These are phyloP conservation scores for Leptogaster cylindrica DNA, from an alignment of 2,888 invertebrate species.

Conservation along the genomic window DNA sequence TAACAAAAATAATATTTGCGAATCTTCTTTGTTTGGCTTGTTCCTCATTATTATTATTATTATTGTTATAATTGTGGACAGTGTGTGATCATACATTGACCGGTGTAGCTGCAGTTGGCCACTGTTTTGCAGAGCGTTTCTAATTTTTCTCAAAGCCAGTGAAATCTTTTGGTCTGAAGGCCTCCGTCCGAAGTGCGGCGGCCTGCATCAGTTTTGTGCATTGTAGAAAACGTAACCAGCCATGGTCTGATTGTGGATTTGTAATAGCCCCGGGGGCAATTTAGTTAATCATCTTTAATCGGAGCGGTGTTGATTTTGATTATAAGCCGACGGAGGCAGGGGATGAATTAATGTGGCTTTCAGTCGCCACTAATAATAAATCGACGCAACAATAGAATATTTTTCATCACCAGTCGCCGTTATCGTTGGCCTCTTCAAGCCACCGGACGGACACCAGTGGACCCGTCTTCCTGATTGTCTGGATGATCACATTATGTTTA, in stretches of 20 bases:
- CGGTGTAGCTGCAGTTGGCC: background rate
- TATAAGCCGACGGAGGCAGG: slow-evolving; percentile 9
- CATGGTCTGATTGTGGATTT: slow-evolving; percentile 35
- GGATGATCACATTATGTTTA: slow-evolving; percentile 26
- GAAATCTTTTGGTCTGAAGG: background rate
- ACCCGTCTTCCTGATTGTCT: slow-evolving; percentile 17
- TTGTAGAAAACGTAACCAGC: slow-evolving; percentile 20
- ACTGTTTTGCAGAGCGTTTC: slow-evolving; percentile 3
- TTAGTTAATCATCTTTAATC: slow-evolving; percentile 34
- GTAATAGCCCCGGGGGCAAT: slow-evolving; percentile 25
- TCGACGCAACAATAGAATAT: slow-evolving; percentile 7
- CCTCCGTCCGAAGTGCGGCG: slow-evolving; percentile 7
- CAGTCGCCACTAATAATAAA: slow-evolving; percentile 15
- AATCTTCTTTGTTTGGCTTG: background rate
- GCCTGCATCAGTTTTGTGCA: slow-evolving; percentile 14
- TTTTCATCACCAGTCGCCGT: background rate
- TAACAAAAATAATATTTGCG: background rate
- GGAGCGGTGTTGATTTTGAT: slow-evolving; percentile 37
- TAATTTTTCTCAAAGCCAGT: background rate
- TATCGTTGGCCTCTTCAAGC: background rate
- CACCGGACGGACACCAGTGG: slow-evolving; percentile 4
- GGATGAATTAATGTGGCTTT: slow-evolving; percentile 20
- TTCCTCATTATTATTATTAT: background rate
- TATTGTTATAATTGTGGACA: background rate
- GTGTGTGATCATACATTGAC: no score